Base-by-base conservation (phyloP, 2,797 vertebrate species). In the Rhyacichthys aspro region DNA sequence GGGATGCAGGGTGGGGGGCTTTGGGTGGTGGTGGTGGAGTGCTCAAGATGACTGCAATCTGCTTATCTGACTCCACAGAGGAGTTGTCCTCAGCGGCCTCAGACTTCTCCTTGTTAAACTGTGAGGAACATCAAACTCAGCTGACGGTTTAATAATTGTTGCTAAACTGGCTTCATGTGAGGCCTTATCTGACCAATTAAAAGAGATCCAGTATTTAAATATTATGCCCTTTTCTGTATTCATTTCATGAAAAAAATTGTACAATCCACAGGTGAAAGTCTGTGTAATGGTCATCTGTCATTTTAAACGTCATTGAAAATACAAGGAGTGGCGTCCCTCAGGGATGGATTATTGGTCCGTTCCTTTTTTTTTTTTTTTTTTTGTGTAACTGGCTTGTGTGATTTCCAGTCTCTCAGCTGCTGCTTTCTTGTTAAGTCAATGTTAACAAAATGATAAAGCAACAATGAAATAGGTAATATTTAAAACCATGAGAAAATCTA, bases 31-130 rank as follows among this genome's bases (percentile, higher is more conserved):
- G 81, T 76, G 82, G 77, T 70, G 60, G 73, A 73, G 74, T 76
- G 73, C 63, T 90, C 85, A 88, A 86, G 84, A 89, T 70, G 87
- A 89, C 74, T 61, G 79, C 91, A 92, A 91, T 91, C 90, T 92
- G 90, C 87, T 90, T 86, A 70, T 85, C 50, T 86, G 85, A 89
- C 87, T 91, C 80, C 59, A 55, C 62, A 69, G 80, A 87, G 64
- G 70, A 81, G 73, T 73, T 70, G 43, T 83, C 78, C 76, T 81
- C 63, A 1, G 66, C 23, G 54, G 77, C 77, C 69, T 81, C 61
- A 47, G 71, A 71, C 57, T 76, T 67, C 32, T 67, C 32, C 70
- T 36, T 33, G 53, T 56, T 56, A 44, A 28, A 33, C 42, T 33
- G 53, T 9, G 23, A 6, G 47, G 54, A 42, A 62, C 68, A 59